Evolutionary conservation across 2,113 vertebrate genomes (phyloP), one percentile per base, ranked within the genome.

Genomic region (Phyllopteryx taeniolatus): DNA sequence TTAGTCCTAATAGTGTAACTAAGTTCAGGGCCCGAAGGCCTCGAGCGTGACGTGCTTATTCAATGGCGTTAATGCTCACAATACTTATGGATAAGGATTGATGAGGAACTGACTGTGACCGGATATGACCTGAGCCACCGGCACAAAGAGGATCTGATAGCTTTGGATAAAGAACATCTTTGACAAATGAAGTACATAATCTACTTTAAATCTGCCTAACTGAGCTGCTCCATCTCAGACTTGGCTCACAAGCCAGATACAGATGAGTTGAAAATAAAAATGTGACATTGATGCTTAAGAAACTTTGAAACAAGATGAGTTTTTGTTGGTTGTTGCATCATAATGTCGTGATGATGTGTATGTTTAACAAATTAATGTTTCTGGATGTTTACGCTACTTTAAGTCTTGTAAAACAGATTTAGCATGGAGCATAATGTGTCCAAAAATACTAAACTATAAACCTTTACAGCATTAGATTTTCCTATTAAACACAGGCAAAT

Each of bases 41-140:
- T 31, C 14, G 56, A 53, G 19, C 42, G 20, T 60, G 72, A 12
- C 33, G 27, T 71, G 60, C n/a, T 62, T 33, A 33, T 5, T 33
- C 33, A 5, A 59, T 11, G 56, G n/a, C n/a, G 13, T 47, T 71
- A 77, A 76, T 69, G 42, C 67, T 43, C 42, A 20, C 13, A 42
- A 22, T 64, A 68, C 31, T 73, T 43, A 69, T 65, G 20, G 42
- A 69, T 35, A 69, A 56, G 46, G 72, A 77, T 73, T 39, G 57
- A 69, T 20, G 51, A 68, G 39, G 47, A 72, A 22, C 10, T 8
- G 5, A 22, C 62, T 63, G 43, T 67, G 63, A 67, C 19, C 13
- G 1, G 9, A 17, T 72, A 7, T 51, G 70, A 84, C 64, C 67
- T 8, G 5, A 59, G 17, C 0, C 1, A 56, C 43, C 19, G 56